phyloP scores from a whole-genome alignment of 2,888 invertebrate genomes.

The Arctia plantaginis region DNA sequence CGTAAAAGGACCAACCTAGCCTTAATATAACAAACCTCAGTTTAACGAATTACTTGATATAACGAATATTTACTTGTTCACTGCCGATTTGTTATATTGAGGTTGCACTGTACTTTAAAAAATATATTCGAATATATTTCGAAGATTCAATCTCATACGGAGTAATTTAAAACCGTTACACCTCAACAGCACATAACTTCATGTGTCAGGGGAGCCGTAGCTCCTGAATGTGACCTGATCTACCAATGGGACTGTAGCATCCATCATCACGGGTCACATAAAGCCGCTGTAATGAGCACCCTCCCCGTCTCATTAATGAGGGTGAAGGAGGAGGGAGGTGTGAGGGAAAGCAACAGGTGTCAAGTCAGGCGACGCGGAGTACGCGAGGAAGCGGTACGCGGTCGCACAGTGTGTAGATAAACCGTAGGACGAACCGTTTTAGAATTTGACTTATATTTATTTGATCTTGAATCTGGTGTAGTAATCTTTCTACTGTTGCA shows the following conservation, averaged over 20 bases:
- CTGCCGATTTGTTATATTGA: too few relatives aligned
- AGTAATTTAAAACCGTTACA: neutral
- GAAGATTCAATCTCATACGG: neutral
- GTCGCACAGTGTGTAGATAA: neutral
- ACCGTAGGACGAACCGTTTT: neutral
- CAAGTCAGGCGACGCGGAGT: neutral
- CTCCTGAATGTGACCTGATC: neutral
- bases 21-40: too few relatives aligned
- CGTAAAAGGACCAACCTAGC: too few relatives aligned
- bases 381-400: neutral
- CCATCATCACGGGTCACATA: neutral
- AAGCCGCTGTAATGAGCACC: neutral
- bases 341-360: neutral
- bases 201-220: neutral
- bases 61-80: too few relatives aligned
- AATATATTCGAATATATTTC: too few relatives aligned
- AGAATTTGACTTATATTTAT: neutral
- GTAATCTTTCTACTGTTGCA: neutral
- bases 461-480: neutral
- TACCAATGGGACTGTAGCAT: neutral
- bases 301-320: neutral
- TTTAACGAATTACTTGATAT: too few relatives aligned
- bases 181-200: neutral
- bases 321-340: neutral
- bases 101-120: too few relatives aligned